A percentile compares a stretch with the other conserved stretches of the same genome.
Conservation (phyloP, 2,888 invertebrate genomes). For the Eurytoma californica region DNA sequence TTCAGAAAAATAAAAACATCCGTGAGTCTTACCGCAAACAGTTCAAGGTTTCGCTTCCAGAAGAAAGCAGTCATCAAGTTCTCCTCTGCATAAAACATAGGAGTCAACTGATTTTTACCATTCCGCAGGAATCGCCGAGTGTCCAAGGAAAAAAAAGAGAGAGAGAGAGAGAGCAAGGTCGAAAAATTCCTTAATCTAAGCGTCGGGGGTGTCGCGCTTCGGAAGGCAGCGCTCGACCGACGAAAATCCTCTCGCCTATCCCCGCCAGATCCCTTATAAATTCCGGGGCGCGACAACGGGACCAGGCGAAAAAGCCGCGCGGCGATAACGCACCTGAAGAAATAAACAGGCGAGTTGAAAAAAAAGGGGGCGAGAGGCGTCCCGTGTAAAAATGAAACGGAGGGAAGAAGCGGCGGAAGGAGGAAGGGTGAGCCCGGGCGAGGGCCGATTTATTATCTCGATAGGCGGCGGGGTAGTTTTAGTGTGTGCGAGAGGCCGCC, state of each 20-base stretch:
- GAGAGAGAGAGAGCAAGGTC: too few species aligned
- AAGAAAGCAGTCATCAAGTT: too few species aligned
- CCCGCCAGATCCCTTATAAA: constrained; percentile 45
- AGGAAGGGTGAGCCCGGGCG: neutral
- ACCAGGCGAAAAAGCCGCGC: constrained; percentile 8
- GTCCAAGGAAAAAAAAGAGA: too few species aligned
- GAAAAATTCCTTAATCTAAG: too few species aligned
- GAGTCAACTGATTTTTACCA: too few species aligned
- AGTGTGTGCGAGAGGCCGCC: constrained; percentile 49
- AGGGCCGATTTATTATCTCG: constrained; percentile 64
- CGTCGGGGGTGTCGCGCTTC: too few species aligned
- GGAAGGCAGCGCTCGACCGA: constrained; percentile 5
- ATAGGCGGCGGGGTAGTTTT: constrained; percentile 56
- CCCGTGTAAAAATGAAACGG: constrained; percentile 39
- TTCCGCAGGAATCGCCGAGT: too few species aligned
- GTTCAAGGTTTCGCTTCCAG: too few species aligned
- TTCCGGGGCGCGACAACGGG: constrained; percentile 33
- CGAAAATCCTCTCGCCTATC: constrained; percentile 34
- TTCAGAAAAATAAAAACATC: too few species aligned
- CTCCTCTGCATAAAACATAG: too few species aligned
- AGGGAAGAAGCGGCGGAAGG: constrained; percentile 10
- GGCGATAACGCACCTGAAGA: constrained; percentile 46
- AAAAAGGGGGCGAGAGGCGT: neutral
- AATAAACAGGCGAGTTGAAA: constrained; percentile 32
- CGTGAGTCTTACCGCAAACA: too few species aligned